Base-by-base conservation (phyloP, 2,888 invertebrate genomes). In the Molanna angustata region DNA sequence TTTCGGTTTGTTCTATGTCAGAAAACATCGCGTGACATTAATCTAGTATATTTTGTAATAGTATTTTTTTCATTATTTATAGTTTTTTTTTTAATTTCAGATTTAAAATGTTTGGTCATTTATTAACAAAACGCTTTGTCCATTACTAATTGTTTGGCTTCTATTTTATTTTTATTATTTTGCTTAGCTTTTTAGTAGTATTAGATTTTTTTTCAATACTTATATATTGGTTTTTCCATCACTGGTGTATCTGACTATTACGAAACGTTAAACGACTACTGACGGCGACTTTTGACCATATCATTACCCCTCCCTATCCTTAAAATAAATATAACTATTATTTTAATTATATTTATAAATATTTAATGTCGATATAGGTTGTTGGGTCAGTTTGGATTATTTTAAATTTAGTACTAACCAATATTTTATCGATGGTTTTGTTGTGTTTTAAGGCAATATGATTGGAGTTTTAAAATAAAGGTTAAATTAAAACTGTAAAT, bases 21-120 rank as follows among this genome's bases (percentile, higher is more conserved):
- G 50, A 50, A n/a, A 48, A 37, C 54, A 54, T 49, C 54, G 37
- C 50, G 58, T 56, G 58, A 55, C 58, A 56, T 58, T 58, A 46
- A 22, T 55, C 58, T 55, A 53, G 57, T 49, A 17, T 18, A 40
- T 35, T 46, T 58, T 55, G 50, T 58, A n/a, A n/a, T n/a, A n/a
- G n/a, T n/a, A n/a, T n/a, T n/a, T n/a, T n/a, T n/a, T n/a, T n/a
- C n/a, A n/a, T n/a, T n/a, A n/a, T n/a, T n/a, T n/a, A n/a, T n/a
- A n/a, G n/a, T n/a, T n/a, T n/a, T n/a, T n/a, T n/a, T 57, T 57
- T 57, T 44, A 41, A 54, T 31, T 51, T 41, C 53, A 49, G 53
- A 49, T 52, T 11, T 22, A 19, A 19, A 35, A 42, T 19, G 27
- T 48, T 54, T 52, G 57, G 52, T 58, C 54, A 58, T 55, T 58